Base-by-base conservation (phyloP, 2,888 invertebrate genomes). In the Actias luna region DNA sequence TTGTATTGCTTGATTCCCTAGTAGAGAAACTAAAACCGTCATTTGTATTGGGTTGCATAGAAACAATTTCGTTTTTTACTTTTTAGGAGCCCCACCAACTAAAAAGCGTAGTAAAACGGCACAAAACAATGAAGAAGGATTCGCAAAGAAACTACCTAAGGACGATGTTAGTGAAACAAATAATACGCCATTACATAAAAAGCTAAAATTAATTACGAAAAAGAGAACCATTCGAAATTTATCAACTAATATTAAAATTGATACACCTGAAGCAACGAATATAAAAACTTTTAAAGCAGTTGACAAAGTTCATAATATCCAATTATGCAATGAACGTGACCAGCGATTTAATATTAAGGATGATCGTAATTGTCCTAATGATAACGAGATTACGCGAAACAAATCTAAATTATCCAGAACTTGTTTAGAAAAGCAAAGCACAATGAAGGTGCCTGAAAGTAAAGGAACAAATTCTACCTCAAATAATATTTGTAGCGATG, bases 291-390 rank as follows among this genome's bases (percentile, higher is more conserved):
- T 0, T 42, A 18, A 50, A 39, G 39, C 29, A 60, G 31, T 4
- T 12, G 25, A 14, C 31, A 42, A 8, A 42, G 4, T 31, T 18
- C n/a, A 39, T 1, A 22, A 29, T 22, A 25, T 35, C n/a, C 27
- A 57, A 61, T 12, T 52, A 36, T 29, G 39, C 52, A 31, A 59
- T 25, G 52, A 36, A 52, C 59, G 55, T 59, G 29, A 46, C 29
- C 31, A 59, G 25, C 50, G 12, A 29, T 55, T 36, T 63, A 29
- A 1, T 31, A 14, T 29, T 8, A 63, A 52, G 22, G 10, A 36
- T 31, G 7, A 27, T 12, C 5, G 22, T 2, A n/a, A 16, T n/a
- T 16, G 16, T 8, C 55, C 1, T n/a, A 18, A 25, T 33, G 8
- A 7, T 8, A 33, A n/a, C n/a, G n/a, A n/a, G n/a, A n/a, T n/a